Evolutionary conservation across 2,797 vertebrate species (phyloP), one percentile per base, ranked within the genome.

Genomic region (Valencia hispanica): DNA sequence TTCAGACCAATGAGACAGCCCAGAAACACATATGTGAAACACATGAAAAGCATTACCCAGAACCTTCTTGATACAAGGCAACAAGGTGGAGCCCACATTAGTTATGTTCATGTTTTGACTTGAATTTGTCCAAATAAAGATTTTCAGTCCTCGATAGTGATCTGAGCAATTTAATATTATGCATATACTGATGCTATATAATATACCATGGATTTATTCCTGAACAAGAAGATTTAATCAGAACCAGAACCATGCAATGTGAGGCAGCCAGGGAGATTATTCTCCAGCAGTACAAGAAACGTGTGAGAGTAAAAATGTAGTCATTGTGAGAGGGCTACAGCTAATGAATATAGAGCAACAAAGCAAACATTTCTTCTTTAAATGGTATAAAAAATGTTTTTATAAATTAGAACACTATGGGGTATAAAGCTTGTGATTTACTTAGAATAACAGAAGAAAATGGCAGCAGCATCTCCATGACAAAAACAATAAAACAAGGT

Each of bases 171-270:
- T 55, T 27, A 55, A n/a, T 55, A n/a, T 25, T n/a, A 30, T 1
- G 5, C 1, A 30, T 57, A 15, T 1, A n/a, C 10, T 11, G 1
- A 8, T 20, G 0, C n/a, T n/a, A n/a, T n/a, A n/a, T n/a, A 50
- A 22, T 50, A 5, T 8, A 22, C 22, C 1, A 22, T 20, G 48
- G 20, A 50, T 50, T 50, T 2, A 0, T 50, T 50, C 20, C 20
- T 5, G 20, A 18, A 50, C 48, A 9, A 22, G n/a, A n/a, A n/a
- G 48, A 50, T 50, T 50, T 50, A 50, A 50, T 5, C 4, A 48
- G 47, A 18, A 6, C 6, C 36, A 39, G 47, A 48, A 22, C 20
- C 20, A 7, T 22, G 48, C 2, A 22, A 50, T 50, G 20, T 50
- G 47, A 48, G 4, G 47, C 4, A 47, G 47, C 17, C 30, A n/a